phyloP scores from a whole-genome alignment of 2,113 vertebrate species.

The Anolis carolinensis region DNA sequence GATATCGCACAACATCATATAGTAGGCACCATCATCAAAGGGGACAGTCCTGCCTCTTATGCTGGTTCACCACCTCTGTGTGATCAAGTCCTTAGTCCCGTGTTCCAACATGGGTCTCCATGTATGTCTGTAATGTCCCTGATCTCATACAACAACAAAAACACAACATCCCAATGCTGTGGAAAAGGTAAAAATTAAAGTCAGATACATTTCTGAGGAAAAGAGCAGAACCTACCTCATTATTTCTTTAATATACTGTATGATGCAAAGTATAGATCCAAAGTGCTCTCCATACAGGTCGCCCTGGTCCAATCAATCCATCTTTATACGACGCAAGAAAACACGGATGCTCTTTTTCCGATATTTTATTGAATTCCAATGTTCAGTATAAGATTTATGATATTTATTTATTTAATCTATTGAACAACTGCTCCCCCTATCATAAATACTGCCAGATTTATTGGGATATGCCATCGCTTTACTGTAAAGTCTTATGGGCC shows the following conservation, averaged over 20 bases:
- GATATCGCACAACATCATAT: too few species aligned
- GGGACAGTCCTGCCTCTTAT: too few species aligned
- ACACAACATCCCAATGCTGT: neutral
- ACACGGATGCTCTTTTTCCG: neutral
- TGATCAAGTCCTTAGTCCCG: too few species aligned
- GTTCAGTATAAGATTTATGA: neutral
- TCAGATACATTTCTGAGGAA: neutral
- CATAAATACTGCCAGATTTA: constrained; percentile 2
- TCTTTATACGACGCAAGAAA: neutral
- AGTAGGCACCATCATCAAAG: too few species aligned
- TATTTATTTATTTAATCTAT: neutral
- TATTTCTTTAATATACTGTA: neutral
- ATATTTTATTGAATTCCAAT: constrained; percentile 6
- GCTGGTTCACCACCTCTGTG: too few species aligned
- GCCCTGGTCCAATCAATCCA: neutral
- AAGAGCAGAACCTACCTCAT: neutral
- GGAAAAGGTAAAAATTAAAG: neutral
- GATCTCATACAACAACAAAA: neutral
- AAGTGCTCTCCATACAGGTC: neutral
- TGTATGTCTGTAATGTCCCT: neutral
- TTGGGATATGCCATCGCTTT: neutral
- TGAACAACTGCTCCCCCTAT: neutral
- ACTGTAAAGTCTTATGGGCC: neutral
- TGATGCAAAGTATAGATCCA: neutral
- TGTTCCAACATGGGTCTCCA: neutral